Percentiles rank a stretch among this genome's conserved stretches.
Evolutionary conservation across 1,140 invertebrate species (phyloP).

Genomic region (Amphibalanus amphitrite): DNA sequence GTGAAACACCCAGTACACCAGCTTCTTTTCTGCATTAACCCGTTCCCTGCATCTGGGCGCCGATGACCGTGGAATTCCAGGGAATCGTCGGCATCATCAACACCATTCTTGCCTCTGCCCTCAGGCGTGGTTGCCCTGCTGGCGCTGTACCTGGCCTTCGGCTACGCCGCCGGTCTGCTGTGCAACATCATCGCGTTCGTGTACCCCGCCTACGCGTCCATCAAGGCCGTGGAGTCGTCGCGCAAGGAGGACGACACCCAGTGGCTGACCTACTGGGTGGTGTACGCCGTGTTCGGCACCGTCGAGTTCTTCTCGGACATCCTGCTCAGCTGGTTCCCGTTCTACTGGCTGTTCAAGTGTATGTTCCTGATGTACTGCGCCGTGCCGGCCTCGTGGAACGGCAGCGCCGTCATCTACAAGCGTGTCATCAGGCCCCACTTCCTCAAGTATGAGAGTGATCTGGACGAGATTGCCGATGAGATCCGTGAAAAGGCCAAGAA

Average conservation of each 20-base stretch:
- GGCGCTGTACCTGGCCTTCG: constrained; percentile 85
- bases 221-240: constrained; percentile 39
- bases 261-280: constrained; percentile 98
- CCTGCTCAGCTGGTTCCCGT: constrained; percentile 81
- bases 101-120: too few species aligned
- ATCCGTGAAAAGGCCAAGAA: constrained; percentile 7
- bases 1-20: too few species aligned
- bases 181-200: constrained; percentile 91
- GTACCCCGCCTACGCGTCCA: constrained; percentile 86
- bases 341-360: constrained; percentile 97
- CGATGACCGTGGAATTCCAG: too few species aligned
- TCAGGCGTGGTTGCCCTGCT: too few species aligned
- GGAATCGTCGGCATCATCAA: too few species aligned
- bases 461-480: constrained; percentile 16
- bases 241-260: constrained; percentile 71
- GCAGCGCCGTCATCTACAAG: constrained; percentile 67
- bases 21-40: too few species aligned
- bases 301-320: constrained; percentile 86
- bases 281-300: constrained; percentile 80
- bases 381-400: constrained; percentile 75
- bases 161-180: constrained; percentile 82
- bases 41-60: too few species aligned
- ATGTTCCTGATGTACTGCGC: constrained; percentile 88
- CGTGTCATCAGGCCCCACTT: constrained; percentile 74
- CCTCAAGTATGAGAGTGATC: constrained; percentile 51